Base-by-base conservation (phyloP, 2,888 invertebrate genomes). In the Leptogaster cylindrica region DNA sequence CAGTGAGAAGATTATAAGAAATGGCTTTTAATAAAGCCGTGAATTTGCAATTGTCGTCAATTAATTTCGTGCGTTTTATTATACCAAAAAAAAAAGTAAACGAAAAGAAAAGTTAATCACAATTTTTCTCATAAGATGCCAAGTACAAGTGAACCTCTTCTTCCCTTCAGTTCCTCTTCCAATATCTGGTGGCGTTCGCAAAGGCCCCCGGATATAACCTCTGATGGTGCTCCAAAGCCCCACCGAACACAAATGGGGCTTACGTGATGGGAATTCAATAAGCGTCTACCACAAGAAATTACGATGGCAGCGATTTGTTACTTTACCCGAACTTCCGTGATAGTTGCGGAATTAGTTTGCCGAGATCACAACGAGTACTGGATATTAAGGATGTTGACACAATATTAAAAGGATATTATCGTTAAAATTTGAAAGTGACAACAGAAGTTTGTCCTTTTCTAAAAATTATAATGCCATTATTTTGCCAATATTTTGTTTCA, bases 351-450 rank as follows among this genome's bases (percentile, higher is more conserved):
- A 46, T 46, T 46, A 46, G 25, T 46, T 2, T 46, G 46, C 46
- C 46, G 14, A 25, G 20, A 16, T 20, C n/a, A 46, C 25, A n/a
- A 10, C 12, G 25, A 46, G n/a, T 23, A 46, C 25, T 46, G 25
- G 23, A 23, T 46, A n/a, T 46, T 18, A 20, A 46, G 46, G 46
- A 46, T 25, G 46, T 46, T 46, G 46, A 46, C 46, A 23, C 12
- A n/a, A 46, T 23, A 25, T 46, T 7, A 20, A 46, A 12, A 46
- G n/a, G 46, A 46, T 2, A 23, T 20, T 20, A 2, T 20, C 23
- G 20, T n/a, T n/a, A n/a, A n/a, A n/a, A n/a, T n/a, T 31, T 31
- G 7, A 10, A 1, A 6, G 31, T 4, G 41, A 7, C 3, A 36
- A 4, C 36, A 10, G 5, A 16, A 41, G 41, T 3, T 18, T 10